A percentile compares a stretch with the other conserved stretches of the same genome.
These are phyloP conservation scores for Vanessa atalanta DNA, from an alignment of 1,140 invertebrate genomes.

Conservation along the genomic window DNA sequence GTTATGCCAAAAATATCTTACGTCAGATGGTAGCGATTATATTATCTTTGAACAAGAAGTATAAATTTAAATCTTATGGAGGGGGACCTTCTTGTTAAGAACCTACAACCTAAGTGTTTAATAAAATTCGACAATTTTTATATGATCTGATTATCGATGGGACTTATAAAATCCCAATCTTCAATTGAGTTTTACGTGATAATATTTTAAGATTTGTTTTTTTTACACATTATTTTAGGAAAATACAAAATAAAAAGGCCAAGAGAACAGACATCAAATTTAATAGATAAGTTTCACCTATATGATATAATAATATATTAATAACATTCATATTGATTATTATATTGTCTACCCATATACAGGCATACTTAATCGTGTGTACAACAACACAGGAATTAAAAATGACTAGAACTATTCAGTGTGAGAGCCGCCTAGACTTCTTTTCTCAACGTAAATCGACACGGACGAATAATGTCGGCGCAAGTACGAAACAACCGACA, in stretches of 20 bases:
- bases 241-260: constrained; percentile 1
- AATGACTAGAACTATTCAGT: constrained; percentile 77
- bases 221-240: not conserved
- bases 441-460: not conserved
- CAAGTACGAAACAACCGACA: not conserved
- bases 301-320: constrained; percentile 50
- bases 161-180: too few species aligned
- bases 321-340: constrained; percentile 77
- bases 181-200: too few species aligned
- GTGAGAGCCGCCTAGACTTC: constrained; percentile 62
- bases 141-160: too few species aligned
- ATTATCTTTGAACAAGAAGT: too few species aligned
- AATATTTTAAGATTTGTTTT: too few species aligned
- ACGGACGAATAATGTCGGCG: not conserved
- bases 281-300: constrained; percentile 78
- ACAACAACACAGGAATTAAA: constrained; percentile 71
- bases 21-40: too few species aligned
- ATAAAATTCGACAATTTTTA: too few species aligned
- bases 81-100: too few species aligned
- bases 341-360: constrained; percentile 78
- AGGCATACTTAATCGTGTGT: constrained; percentile 65
- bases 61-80: too few species aligned
- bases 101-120: too few species aligned
- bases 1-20: not conserved
- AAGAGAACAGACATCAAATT: constrained; percentile 79